phyloP scores from a whole-genome alignment of 53 echinoderm and acorn worm genomes.

The Mesocentrotus franciscanus region DNA sequence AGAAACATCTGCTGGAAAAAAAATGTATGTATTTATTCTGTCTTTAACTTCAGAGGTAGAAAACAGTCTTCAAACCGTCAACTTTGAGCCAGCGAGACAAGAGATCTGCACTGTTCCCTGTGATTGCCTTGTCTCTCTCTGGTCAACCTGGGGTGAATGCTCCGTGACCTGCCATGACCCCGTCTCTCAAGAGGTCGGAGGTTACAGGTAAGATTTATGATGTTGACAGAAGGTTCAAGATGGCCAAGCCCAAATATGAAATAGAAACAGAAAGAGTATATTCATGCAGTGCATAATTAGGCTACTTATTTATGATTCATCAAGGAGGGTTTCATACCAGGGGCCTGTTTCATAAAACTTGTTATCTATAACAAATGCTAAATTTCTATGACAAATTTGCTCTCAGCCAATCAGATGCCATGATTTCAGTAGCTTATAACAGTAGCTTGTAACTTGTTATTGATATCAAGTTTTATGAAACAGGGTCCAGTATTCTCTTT shows the following conservation, averaged over 20 bases:
- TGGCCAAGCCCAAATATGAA: neutral
- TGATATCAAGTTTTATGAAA: too few relatives aligned
- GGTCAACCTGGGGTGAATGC: slow-evolving; percentile 85
- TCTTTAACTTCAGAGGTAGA: slow-evolving; percentile 15
- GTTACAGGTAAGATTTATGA: slow-evolving; percentile 61
- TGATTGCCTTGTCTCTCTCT: slow-evolving; percentile 83
- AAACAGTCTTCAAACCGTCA: slow-evolving; percentile 55
- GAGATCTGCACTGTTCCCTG: slow-evolving; percentile 90
- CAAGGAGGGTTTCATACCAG: too few relatives aligned
- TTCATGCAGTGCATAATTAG: too few relatives aligned
- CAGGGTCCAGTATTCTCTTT: too few relatives aligned
- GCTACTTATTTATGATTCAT: neutral
- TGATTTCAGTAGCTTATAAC: too few relatives aligned
- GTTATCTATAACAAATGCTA: too few relatives aligned
- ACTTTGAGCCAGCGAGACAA: slow-evolving; percentile 53
- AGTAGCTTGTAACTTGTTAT: too few relatives aligned
- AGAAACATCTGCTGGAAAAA: too few relatives aligned
- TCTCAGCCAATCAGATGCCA: too few relatives aligned
- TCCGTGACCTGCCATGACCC: slow-evolving; percentile 85
- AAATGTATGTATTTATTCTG: too few relatives aligned
- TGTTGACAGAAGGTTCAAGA: neutral
- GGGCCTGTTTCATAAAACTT: too few relatives aligned
- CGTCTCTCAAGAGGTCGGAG: slow-evolving; percentile 21
- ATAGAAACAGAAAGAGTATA: neutral
- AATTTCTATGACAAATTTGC: too few relatives aligned